phyloP scores from a whole-genome alignment of 2,113 vertebrate species.

The Brachypodius melanocephalos region DNA sequence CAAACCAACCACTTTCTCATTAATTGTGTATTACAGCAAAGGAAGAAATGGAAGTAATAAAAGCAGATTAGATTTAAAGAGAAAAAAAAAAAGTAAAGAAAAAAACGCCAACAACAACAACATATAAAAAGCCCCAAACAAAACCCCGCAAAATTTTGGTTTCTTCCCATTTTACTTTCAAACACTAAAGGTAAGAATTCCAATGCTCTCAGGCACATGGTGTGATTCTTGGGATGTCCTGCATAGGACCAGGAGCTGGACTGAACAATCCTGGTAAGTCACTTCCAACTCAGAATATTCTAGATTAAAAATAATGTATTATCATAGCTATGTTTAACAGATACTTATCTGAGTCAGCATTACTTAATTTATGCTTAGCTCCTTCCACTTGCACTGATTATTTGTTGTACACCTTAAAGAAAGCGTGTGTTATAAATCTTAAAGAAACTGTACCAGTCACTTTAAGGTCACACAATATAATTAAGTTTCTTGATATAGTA shows the following conservation, averaged over 20 bases:
- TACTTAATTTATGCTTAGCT: background rate
- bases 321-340: background rate
- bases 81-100: no score
- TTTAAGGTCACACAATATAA: background rate
- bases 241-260: background rate
- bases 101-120: no score
- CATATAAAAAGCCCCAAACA: background rate
- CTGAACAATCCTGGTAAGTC: background rate
- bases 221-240: background rate
- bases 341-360: background rate
- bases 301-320: background rate
- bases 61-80: background rate
- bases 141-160: rapidly evolving
- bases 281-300: background rate
- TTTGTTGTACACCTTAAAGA: background rate
- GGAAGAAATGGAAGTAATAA: background rate
- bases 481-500: background rate
- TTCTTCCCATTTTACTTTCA: background rate
- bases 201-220: background rate
- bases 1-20: background rate
- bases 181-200: background rate
- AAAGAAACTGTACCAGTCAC: background rate
- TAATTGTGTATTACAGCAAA: background rate
- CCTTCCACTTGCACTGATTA: background rate
- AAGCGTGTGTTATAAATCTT: background rate